Base-by-base conservation (phyloP, 2,888 invertebrate genomes). In the Cephus rjabovi region DNA sequence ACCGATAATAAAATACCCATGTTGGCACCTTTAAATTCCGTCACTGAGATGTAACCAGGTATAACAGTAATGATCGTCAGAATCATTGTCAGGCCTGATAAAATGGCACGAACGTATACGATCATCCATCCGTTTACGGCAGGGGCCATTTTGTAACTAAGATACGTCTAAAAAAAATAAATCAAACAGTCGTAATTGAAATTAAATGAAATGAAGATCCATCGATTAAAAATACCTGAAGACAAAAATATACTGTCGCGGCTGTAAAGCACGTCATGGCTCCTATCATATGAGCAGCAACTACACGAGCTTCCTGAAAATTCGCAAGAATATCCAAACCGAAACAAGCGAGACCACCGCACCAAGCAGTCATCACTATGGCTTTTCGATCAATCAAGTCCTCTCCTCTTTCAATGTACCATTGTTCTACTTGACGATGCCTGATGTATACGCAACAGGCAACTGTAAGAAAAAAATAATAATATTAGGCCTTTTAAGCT, bases 301-400 rank as follows among this genome's bases (percentile, higher is more conserved):
- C 86, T 1, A 93, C 92, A 79, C 92, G 92, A 1, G 93, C 93
- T 89, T 94, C 94, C 92, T 94, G 95, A 88, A 95, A 95, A 88
- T 94, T 94, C 1, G 94, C 95, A 2, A 94, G 93, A 75, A 95
- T 88, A 80, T 93, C 93, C 11, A 94, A 89, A 0, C 95, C 95
- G 68, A 94, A 86, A 73, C 93, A 92, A 11, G 93, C 91, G 0
- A 93, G 56, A 34, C 92, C 85, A 11, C 95, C 95, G 40, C 93
- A 85, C 75, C 92, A 85, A 0, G 93, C 86, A 4, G 93, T 90
- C 4, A 89, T 30, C 3, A 79, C 37, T 70, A 89, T 76, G 37
- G 83, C 77, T 40, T 68, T 84, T 73, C 80, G 86, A 76, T 75
- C 74, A 34, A 89, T 84, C 70, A 85, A 81, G 71, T 84, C 77